Base-by-base conservation (phyloP, 2,113 vertebrate species). In the Cyprinodon brontotheroides region DNA sequence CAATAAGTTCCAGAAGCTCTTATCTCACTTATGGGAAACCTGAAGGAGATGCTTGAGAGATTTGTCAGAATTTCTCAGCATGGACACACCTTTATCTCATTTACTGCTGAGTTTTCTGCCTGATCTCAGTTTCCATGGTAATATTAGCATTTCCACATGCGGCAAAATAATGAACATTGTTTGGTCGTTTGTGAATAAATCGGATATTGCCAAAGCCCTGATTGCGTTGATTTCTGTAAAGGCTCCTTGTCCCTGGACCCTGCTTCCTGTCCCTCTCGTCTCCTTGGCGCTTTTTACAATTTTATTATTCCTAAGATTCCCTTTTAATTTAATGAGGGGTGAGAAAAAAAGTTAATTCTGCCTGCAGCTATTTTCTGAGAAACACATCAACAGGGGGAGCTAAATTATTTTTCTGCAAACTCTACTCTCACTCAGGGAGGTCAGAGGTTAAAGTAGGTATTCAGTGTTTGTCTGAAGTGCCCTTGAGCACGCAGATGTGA, bases 111-210 rank as follows among this genome's bases (percentile, higher is more conserved):
- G 67, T 39, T 41, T 72, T 48, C 78, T 77, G 67, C 77, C 77
- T 22, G 13, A 40, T 68, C 79, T 75, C 82, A 64, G 82, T 90
- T 86, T 66, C 89, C 79, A 88, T 85, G 89, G 84, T n/a, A 65
- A 88, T 68, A 73, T 75, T 66, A 79, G 78, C 17, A n/a, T 81
- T 76, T 77, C 45, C 68, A 37, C 73, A 50, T 9, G 70, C 43
- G 53, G 70, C 83, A 62, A 81, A 63, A 80, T 71, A 80, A 67
- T 63, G 66, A 77, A 81, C 73, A 68, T 84, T 86, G 72, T 65
- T 80, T 74, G 79, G 78, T 80, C 36, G 61, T 11, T 77, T 61
- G 14, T 70, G 64, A 87, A 84, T 87, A 79, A 80, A 86, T 89
- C 43, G 63, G 80, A 84, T 83, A 82, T 84, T 82, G 74, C 80